A percentile compares a stretch with the other conserved stretches of the same genome.
These are phyloP conservation scores for Pristiophorus japonicus DNA, from an alignment of 2,113 vertebrate genomes.

Conservation along the genomic window DNA sequence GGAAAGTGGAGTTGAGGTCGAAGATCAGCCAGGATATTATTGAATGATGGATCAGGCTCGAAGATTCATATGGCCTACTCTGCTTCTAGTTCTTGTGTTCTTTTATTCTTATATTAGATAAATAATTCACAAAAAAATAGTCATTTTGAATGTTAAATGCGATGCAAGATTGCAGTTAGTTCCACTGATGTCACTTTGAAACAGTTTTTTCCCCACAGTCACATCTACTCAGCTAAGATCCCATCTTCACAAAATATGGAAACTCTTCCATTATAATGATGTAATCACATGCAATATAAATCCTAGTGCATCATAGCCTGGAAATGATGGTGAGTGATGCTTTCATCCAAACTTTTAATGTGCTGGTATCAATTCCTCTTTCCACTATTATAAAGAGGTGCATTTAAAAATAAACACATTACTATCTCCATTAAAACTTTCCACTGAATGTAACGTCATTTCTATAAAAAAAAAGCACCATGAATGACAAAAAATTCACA, in stretches of 20 bases:
- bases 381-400: not conserved
- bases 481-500: not conserved
- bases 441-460: not conserved
- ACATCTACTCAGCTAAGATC: not conserved
- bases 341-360: not conserved
- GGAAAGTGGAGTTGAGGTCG: too few relatives aligned
- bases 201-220: not conserved
- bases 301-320: not conserved
- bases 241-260: not conserved
- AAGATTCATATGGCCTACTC: too few relatives aligned
- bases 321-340: not conserved
- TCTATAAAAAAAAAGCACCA: not conserved
- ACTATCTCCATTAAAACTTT: not conserved
- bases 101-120: not conserved
- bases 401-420: not conserved
- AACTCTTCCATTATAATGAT: not conserved
- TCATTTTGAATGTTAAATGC: not conserved
- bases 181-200: not conserved
- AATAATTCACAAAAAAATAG: not conserved
- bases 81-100: too few relatives aligned
- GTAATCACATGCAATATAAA: not conserved
- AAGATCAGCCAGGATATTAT: too few relatives aligned
- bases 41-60: too few relatives aligned
- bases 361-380: not conserved
- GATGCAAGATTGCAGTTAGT: not conserved